Percentiles rank a stretch among this genome's conserved stretches.
Conservation (phyloP, 2,797 vertebrate species). For the Oophaga sylvatica region DNA sequence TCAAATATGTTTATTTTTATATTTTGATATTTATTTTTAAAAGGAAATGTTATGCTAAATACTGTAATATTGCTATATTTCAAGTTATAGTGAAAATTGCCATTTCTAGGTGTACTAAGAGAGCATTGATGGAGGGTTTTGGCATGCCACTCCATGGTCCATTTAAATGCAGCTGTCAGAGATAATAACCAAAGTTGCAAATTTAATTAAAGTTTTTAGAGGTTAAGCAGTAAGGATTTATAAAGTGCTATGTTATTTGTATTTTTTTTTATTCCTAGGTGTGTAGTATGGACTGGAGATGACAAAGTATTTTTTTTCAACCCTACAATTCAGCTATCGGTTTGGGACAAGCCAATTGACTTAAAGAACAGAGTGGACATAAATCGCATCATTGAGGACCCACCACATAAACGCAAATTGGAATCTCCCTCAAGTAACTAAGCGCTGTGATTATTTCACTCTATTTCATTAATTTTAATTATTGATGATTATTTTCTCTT, state of each 20-base stretch:
- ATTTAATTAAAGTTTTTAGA: no score
- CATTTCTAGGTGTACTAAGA: no score
- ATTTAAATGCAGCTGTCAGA: no score
- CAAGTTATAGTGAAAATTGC: no score
- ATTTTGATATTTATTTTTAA: no score
- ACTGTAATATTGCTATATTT: no score
- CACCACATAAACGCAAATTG: constrained; percentile 92
- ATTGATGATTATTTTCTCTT: not conserved
- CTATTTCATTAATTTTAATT: constrained; percentile 19
- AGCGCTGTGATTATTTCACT: constrained; percentile 52
- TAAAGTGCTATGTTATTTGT: not conserved
- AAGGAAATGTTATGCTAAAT: no score
- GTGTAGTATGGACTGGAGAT: constrained; percentile 92
- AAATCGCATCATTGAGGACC: constrained; percentile 84
- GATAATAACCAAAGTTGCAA: no score
- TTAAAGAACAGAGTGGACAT: constrained; percentile 85
- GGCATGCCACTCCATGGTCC: no score
- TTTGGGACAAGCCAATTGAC: constrained; percentile 89
- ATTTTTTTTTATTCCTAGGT: constrained; percentile 74
- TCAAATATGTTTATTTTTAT: no score
- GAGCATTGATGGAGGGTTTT: no score
- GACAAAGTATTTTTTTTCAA: constrained; percentile 95
- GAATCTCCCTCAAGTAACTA: constrained; percentile 74
- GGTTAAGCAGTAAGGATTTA: no score
- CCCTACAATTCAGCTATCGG: constrained; percentile 88